phyloP scores from a whole-genome alignment of 2,888 invertebrate genomes.

The Hirtodrosophila confusa region DNA sequence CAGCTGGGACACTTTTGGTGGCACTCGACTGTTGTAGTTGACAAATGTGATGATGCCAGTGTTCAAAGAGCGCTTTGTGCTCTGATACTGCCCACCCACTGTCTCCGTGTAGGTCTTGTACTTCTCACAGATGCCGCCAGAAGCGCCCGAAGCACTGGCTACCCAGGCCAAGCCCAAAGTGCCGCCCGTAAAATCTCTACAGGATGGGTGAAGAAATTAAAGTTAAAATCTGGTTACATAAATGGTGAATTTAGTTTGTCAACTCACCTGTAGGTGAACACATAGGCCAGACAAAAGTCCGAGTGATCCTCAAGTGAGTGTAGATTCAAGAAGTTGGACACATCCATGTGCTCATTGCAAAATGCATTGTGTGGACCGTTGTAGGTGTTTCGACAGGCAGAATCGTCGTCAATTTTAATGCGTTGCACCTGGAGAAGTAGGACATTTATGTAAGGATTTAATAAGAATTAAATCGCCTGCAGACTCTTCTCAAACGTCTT shows the following conservation, averaged over 20 bases:
- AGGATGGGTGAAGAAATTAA: background rate
- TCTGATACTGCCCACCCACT: constrained; percentile 96
- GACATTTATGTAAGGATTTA: too few relatives aligned
- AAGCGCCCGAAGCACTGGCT: constrained; percentile 98
- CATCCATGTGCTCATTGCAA: constrained; percentile 98
- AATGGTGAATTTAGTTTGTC: background rate
- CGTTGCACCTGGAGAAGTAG: constrained; percentile 77
- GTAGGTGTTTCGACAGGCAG: constrained; percentile 87
- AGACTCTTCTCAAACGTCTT: too few relatives aligned
- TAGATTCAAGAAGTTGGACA: constrained; percentile 98
- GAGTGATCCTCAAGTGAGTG: constrained; percentile 99
- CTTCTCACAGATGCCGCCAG: constrained; percentile 99
- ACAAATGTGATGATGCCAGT: constrained; percentile 99
- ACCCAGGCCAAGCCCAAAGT: constrained; percentile 99
- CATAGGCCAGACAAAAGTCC: constrained; percentile 99
- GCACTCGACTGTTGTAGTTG: constrained; percentile 98
- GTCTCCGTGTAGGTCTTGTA: constrained; percentile 99
- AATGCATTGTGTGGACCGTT: constrained; percentile 93
- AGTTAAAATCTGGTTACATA: background rate
- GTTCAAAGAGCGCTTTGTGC: constrained; percentile 96
- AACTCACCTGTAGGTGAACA: constrained; percentile 92
- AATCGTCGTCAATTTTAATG: constrained; percentile 95
- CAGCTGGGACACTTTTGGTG: constrained; percentile 98
- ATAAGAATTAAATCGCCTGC: too few relatives aligned
- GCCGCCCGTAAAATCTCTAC: constrained; percentile 97